phyloP scores from a whole-genome alignment of 2,888 invertebrate species.

The Belgica antarctica region DNA sequence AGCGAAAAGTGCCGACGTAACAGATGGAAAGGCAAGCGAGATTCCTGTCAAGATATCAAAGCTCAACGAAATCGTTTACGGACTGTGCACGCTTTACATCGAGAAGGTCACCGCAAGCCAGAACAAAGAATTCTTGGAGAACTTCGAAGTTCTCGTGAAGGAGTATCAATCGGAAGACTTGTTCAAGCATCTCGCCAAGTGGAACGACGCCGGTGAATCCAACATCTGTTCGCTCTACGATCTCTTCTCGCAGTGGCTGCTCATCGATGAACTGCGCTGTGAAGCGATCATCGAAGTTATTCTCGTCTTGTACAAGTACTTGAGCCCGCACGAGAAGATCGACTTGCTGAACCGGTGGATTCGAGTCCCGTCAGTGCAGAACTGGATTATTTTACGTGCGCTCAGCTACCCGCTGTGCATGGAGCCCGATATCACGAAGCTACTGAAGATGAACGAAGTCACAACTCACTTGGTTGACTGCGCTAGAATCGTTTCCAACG shows the following conservation, averaged over 20 bases:
- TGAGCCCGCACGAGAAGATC: constrained; percentile 59
- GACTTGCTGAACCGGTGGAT: constrained; percentile 59
- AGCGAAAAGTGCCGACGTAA: constrained; percentile 53
- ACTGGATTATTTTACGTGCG: constrained; percentile 51
- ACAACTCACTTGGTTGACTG: constrained; percentile 49
- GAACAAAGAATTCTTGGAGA: constrained; percentile 56
- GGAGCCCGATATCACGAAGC: constrained; percentile 50
- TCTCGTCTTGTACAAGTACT: constrained; percentile 61
- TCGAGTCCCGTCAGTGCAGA: constrained; percentile 49
- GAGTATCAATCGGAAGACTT: constrained; percentile 60
- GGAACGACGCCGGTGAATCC: constrained; percentile 48
- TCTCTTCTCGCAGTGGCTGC: constrained; percentile 56
- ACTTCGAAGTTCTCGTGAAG: constrained; percentile 58
- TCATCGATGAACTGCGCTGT: constrained; percentile 57
- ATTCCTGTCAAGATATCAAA: constrained; percentile 47
- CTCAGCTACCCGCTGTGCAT: constrained; percentile 53
- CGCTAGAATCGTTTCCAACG: constrained; percentile 49
- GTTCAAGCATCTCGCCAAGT: constrained; percentile 55
- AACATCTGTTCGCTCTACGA: constrained; percentile 48
- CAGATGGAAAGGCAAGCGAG: constrained; percentile 46
- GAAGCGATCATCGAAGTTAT: constrained; percentile 62
- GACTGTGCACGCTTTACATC: constrained; percentile 59
- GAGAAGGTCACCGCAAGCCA: constrained; percentile 57
- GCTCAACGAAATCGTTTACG: constrained; percentile 56
- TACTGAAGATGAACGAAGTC: constrained; percentile 49